Percentiles rank a stretch among this genome's conserved stretches.
Evolutionary conservation across 2,888 invertebrate genomes (phyloP).

Genomic region (Dynastes hyllus): DNA sequence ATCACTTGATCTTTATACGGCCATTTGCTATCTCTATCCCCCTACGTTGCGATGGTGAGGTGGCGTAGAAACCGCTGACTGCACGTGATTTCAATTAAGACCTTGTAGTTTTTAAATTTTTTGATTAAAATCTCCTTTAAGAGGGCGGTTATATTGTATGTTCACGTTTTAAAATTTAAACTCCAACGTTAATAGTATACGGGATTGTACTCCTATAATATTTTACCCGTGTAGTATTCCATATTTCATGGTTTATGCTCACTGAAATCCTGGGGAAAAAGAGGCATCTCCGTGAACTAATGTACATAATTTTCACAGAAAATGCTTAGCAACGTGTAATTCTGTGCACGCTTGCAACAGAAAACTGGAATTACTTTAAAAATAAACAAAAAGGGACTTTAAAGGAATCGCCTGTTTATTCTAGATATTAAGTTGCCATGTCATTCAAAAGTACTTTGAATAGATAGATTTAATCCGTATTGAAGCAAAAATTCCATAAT

Average conservation of each 20-base stretch:
- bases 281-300: constrained; percentile 1
- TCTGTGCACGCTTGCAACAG: neutral
- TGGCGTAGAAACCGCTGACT: constrained; percentile 1
- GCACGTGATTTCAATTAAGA: constrained; percentile 45
- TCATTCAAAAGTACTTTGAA: neutral
- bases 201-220: neutral
- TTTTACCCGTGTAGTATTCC: neutral
- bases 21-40: neutral
- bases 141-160: neutral
- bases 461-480: neutral
- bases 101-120: too few species aligned
- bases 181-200: constrained; percentile 1
- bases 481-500: neutral
- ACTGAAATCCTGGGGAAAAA: constrained; percentile 37
- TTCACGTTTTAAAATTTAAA: constrained; percentile 39
- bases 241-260: constrained; percentile 29
- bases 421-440: neutral
- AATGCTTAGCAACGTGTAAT: neutral
- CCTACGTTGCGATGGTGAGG: neutral
- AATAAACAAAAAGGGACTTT: too few species aligned
- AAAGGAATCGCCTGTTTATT: too few species aligned
- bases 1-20: constrained; percentile 18
- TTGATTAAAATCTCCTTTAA: neutral
- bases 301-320: neutral
- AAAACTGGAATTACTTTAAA: neutral